Percentiles rank a stretch among this genome's conserved stretches.
These are phyloP conservation scores for Lophius americanus DNA, from an alignment of 2,797 vertebrate genomes.

Conservation along the genomic window DNA sequence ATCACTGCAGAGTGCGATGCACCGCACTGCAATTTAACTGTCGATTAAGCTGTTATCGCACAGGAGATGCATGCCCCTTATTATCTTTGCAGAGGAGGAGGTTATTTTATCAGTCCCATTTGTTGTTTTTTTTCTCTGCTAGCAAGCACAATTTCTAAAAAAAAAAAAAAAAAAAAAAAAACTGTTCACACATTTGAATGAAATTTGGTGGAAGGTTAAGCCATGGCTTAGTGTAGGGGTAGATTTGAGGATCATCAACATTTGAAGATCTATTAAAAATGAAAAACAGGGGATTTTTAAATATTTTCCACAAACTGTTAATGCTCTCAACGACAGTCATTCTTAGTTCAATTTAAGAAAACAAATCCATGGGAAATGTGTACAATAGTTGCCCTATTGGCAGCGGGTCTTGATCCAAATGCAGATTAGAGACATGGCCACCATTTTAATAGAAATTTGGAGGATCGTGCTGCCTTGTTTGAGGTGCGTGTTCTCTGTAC, in stretches of 20 bases:
- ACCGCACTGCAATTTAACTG: slow-evolving; percentile 65
- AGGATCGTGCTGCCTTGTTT: slow-evolving; percentile 2
- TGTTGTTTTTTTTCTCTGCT: slow-evolving; percentile 48
- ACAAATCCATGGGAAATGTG: not conserved
- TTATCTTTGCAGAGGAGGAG: slow-evolving; percentile 43
- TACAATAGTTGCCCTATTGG: slow-evolving; percentile 14
- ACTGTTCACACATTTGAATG: slow-evolving; percentile 20
- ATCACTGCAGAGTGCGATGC: slow-evolving; percentile 62
- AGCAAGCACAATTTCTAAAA: slow-evolving; percentile 1
- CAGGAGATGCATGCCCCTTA: slow-evolving; percentile 38
- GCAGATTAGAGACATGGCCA: slow-evolving; percentile 25
- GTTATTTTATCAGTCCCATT: slow-evolving; percentile 33
- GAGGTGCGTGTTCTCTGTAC: slow-evolving; percentile 1
- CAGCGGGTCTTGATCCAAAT: slow-evolving; percentile 3
- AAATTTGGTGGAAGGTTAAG: slow-evolving; percentile 23
- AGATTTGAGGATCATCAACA: slow-evolving; percentile 1
- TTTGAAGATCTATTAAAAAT: slow-evolving; percentile 5
- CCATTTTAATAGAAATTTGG: slow-evolving; percentile 14
- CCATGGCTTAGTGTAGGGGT: not conserved
- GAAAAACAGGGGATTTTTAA: not conserved
- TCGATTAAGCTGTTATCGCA: slow-evolving; percentile 60
- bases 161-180: not conserved
- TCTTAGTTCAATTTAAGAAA: slow-evolving; percentile 1
- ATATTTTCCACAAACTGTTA: not conserved
- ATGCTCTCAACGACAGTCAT: not conserved